These are phyloP conservation scores for Drosophila lacertosa DNA, from an alignment of 1,140 invertebrate genomes.

Conservation along the genomic window DNA sequence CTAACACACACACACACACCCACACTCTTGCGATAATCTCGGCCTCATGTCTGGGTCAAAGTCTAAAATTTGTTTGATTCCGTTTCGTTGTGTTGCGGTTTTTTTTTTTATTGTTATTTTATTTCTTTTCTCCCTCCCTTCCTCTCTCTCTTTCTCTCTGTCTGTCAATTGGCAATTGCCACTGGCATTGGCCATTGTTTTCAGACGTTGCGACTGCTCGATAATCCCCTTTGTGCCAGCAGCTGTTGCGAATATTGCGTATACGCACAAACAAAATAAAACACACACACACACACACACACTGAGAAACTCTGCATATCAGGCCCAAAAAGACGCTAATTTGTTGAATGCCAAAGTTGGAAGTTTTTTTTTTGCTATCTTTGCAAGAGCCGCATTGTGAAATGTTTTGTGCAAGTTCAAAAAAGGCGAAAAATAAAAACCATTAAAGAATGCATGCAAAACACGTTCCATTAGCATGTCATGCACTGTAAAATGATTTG, in stretches of 20 bases:
- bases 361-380: background rate
- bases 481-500: background rate
- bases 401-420: slow-evolving; percentile 1
- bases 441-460: slow-evolving; percentile 7
- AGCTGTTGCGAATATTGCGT: slow-evolving; percentile 41
- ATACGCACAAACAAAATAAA: slow-evolving; percentile 21
- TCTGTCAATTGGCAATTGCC: slow-evolving; percentile 31
- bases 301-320: slow-evolving; percentile 8
- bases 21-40: slow-evolving; percentile 54
- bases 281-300: slow-evolving; percentile 12
- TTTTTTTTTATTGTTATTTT: slow-evolving; percentile 28
- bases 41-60: slow-evolving; percentile 72
- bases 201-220: slow-evolving; percentile 30
- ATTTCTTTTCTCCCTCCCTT: slow-evolving; percentile 10
- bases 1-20: background rate
- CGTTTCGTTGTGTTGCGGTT: slow-evolving; percentile 51
- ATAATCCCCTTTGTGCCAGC: slow-evolving; percentile 15
- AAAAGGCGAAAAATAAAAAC: too few species aligned
- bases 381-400: background rate
- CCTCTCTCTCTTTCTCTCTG: too few species aligned
- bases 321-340: slow-evolving; percentile 49
- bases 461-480: slow-evolving; percentile 6
- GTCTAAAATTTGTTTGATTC: slow-evolving; percentile 60
- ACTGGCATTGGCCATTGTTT: slow-evolving; percentile 58
- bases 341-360: slow-evolving; percentile 41